Percentiles rank a stretch among this genome's conserved stretches.
These are phyloP conservation scores for Mesitornis unicolor DNA, from an alignment of 2,113 vertebrate genomes.

Conservation along the genomic window DNA sequence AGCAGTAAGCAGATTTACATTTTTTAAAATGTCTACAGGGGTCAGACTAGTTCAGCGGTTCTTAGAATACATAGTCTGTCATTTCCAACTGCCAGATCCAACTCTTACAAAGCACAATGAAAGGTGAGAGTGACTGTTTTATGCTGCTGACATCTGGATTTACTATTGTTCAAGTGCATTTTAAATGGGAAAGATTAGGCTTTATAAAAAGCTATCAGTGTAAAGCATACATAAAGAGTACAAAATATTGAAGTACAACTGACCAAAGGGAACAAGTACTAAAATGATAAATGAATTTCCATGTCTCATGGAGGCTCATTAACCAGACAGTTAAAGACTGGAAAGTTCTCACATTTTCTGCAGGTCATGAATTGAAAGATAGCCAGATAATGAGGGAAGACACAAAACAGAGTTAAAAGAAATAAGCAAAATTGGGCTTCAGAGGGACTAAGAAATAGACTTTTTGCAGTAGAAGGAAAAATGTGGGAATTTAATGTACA, in stretches of 20 bases:
- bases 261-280: not conserved
- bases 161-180: not conserved
- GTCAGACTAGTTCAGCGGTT: not conserved
- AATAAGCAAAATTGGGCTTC: not conserved
- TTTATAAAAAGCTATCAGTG: not conserved
- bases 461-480: not conserved
- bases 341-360: not conserved
- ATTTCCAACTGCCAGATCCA: not conserved
- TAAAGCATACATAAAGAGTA: not conserved
- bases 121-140: not conserved
- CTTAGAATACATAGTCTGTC: not conserved
- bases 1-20: not conserved
- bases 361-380: not conserved
- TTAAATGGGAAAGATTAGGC: not conserved
- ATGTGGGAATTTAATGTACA: not conserved
- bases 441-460: not conserved
- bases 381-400: not conserved
- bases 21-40: not conserved
- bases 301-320: not conserved
- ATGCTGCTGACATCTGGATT: not conserved
- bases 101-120: not conserved
- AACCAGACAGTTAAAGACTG: not conserved
- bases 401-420: not conserved
- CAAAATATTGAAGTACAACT: not conserved
- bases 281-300: not conserved